These are phyloP conservation scores for Aradophagus sp. DNA, from an alignment of 1,140 invertebrate genomes.

Conservation along the genomic window DNA sequence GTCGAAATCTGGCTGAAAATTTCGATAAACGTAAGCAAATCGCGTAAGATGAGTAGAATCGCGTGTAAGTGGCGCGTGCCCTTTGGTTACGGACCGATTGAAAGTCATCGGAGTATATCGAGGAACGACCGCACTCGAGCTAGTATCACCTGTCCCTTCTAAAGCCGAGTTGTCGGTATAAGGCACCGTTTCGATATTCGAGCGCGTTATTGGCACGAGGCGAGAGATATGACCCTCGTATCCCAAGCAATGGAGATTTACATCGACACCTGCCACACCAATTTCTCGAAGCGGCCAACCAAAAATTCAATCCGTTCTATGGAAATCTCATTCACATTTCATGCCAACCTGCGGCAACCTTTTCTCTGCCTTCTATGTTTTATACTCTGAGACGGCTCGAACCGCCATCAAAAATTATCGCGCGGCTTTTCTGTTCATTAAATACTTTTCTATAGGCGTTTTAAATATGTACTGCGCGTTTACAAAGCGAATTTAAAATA, in stretches of 20 bases:
- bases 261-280: conserved; percentile 56
- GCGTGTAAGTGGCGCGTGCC: conserved; percentile 58
- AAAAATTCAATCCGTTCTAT: conserved; percentile 53
- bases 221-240: conserved; percentile 50
- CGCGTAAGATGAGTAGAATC: conserved; percentile 27
- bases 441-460: too few species aligned
- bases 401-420: conserved; percentile 6
- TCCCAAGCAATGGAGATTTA: conserved; percentile 56
- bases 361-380: conserved; percentile 6
- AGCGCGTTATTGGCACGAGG: conserved; percentile 51
- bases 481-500: too few species aligned
- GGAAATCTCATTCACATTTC: conserved; percentile 47
- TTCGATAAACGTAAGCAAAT: conserved; percentile 16
- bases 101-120: conserved; percentile 59
- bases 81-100: conserved; percentile 58
- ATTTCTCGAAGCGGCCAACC: conserved; percentile 50
- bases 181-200: conserved; percentile 42
- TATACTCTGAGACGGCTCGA: conserved; percentile 10
- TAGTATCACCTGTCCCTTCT: conserved; percentile 55
- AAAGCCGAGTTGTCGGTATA: conserved; percentile 27
- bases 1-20: not conserved
- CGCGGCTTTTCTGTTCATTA: not conserved
- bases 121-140: conserved; percentile 49
- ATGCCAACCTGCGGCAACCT: conserved; percentile 9
- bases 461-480: too few species aligned